Evolutionary conservation across 1,140 invertebrate genomes (phyloP), one percentile per base, ranked within the genome.

Genomic region (Antheraea mylitta): DNA sequence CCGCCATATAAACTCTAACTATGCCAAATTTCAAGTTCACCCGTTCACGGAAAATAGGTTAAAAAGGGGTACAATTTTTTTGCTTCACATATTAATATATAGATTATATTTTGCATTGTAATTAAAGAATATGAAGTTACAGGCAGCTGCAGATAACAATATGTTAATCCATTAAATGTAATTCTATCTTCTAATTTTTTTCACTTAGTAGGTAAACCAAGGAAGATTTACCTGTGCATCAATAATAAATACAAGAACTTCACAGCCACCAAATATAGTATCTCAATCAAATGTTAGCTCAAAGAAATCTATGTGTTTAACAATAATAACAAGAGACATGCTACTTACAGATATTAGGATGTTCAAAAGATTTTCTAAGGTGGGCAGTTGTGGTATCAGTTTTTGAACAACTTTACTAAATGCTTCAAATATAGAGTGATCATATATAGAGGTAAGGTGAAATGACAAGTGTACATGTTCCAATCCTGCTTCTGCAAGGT

Each of bases 321-420:
- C n/a, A n/a, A n/a, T n/a, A n/a, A 30, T 30, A 30, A 2, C 4
- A 30, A 30, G 4, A 30, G 1, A 30, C 22, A 30, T 4, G 22
- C 22, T 81, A 95, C 95, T 95, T 94, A 99, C 98, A 66, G 98
- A 98, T 93, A 99, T 99, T 75, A 99, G 96, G 87, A 99, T 99
- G 92, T 99, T 99, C n/a, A 99, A 93, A 68, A 99, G 94, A 93
- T 99, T 99, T 94, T 99, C 99, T 81, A 99, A 93, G 13, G 98
- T 98, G 64, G 98, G 97, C 74, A 99, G 93, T 88, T 99, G 98
- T 62, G 98, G 98, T 85, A 99, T 99, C 69, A 99, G 93, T 91
- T 99, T 99, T 88, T 99, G 99, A 63, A 99, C 98, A 76, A 99
- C 99, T 96, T 99, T 99, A 79, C 98, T 99, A 91, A 99, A 99